Evolutionary conservation across 2,888 invertebrate species (phyloP), one percentile per base, ranked within the genome.

Genomic region (Thumatha senex): DNA sequence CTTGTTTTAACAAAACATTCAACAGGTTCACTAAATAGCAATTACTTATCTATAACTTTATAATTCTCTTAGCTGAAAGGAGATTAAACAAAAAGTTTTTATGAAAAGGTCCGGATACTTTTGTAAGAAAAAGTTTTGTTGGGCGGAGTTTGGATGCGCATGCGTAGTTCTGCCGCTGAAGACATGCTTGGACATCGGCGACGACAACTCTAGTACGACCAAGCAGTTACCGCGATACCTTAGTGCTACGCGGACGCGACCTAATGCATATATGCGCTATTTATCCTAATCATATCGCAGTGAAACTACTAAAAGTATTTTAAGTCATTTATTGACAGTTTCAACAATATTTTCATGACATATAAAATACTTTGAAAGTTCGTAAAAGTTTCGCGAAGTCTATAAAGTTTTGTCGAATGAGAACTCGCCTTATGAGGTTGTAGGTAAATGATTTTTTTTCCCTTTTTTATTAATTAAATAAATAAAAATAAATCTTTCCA

Each of bases 201-300:
- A 67, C 80, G 63, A 73, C 64, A 67, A 81, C 77, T 75, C 79
- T 69, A 58, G 75, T 67, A 72, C 76, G 68, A 67, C 66, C 33
- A 55, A 79, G 69, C 81, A 91, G 89, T 90, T 71, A 72, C 77
- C 88, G 87, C 90, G 89, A 65, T 65, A 72, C 73, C 80, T 63
- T 70, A 72, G 84, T 73, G 75, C 71, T 67, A 76, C 56, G 66
- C 86, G 84, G 86, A 83, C 89, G 88, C 80, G 79, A 71, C 78
- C 80, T 65, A 61, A 83, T 88, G 89, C 82, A 81, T 61, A 56
- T 48, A 59, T 68, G 70, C 70, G 67, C 63, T 68, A 59, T 55
- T 58, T 47, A 51, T 45, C 46, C 51, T 46, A 45, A 48, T 51
- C 46, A 24, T 51, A 52, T 59, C 73, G 76, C 74, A 71, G 75